Evolutionary conservation across 2,113 vertebrate species (phyloP).

Genomic region (Trematomus loennbergii): DNA sequence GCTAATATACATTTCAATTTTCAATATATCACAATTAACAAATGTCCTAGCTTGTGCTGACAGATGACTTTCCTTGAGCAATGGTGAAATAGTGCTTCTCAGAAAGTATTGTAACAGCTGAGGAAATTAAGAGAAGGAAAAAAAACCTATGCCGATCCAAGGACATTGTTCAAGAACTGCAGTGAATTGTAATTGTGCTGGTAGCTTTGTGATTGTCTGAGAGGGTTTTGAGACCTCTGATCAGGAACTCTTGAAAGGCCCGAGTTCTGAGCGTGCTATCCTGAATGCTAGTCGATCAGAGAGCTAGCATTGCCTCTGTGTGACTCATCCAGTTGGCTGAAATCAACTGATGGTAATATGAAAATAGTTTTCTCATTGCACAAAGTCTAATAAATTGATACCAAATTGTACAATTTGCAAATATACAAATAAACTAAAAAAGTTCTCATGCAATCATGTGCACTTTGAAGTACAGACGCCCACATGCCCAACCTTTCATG

Average conservation of each 20-base stretch:
- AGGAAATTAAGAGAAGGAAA: background rate
- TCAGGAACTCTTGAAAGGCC: constrained; percentile 59
- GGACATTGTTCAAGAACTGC: constrained; percentile 8
- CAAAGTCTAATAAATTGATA: constrained; percentile 28
- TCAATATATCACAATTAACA: constrained; percentile 9
- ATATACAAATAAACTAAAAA: constrained; percentile 26
- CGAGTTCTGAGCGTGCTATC: constrained; percentile 18
- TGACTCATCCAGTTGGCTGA: constrained; percentile 46
- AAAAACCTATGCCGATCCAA: background rate
- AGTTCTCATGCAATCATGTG: background rate
- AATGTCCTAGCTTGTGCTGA: background rate
- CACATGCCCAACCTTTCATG: background rate
- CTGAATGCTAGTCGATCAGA: constrained; percentile 42
- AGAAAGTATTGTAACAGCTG: background rate
- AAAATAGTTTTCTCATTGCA: constrained; percentile 27
- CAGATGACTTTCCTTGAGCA: background rate
- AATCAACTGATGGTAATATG: constrained; percentile 32
- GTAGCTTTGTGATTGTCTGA: constrained; percentile 54
- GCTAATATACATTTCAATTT: background rate
- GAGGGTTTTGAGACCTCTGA: constrained; percentile 50
- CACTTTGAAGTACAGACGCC: constrained; percentile 3
- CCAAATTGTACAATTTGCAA: constrained; percentile 20
- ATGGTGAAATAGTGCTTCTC: constrained; percentile 5
- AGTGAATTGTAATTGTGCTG: constrained; percentile 38
- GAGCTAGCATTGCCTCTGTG: constrained; percentile 9